Base-by-base conservation (phyloP, 2,113 vertebrate species). In the Echinops telfairi region DNA sequence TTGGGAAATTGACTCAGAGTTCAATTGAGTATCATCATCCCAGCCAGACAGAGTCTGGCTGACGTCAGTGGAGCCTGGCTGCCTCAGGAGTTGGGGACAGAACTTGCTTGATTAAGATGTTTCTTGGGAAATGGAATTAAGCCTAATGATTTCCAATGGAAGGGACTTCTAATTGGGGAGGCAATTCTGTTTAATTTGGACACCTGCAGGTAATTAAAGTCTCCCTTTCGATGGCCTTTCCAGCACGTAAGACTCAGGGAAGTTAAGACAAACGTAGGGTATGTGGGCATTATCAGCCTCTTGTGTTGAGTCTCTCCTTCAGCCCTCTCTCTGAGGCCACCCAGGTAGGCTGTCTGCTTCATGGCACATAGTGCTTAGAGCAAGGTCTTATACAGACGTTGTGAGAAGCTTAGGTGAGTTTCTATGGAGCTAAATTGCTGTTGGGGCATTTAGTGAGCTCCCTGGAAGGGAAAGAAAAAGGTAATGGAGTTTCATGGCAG, bases 121-220 rank as follows among this genome's bases (percentile, higher is more conserved):
- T 97, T 96, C 94, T 38, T 94, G 83, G 96, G 94, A 96, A 95
- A 95, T 96, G 95, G 89, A 97, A 96, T 96, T 95, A 97, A 96
- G 86, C 77, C 94, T 97, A 97, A 96, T 96, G 96, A 96, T 96
- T 97, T 97, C 91, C 95, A 96, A 82, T 96, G 93, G 88, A 94
- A 96, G 80, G 96, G 93, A 87, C 88, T 97, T 88, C 83, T 97
- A 96, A 96, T 93, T 96, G 95, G 94, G 89, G 80, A 96, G 94
- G 95, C 80, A 94, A 85, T 91, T 38, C 89, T 91, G 85, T 94
- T 95, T 97, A 97, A 97, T 97, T 97, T 94, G 97, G 94, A 96
- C 96, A 96, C 95, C 96, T 97, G 96, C 80, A 88, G 80, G 94
- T 96, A 96, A 97, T 96, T 97, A 96, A 90, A 93, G 83, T 17